Evolutionary conservation across 2,888 invertebrate genomes (phyloP).

Genomic region (Nomada fucata): DNA sequence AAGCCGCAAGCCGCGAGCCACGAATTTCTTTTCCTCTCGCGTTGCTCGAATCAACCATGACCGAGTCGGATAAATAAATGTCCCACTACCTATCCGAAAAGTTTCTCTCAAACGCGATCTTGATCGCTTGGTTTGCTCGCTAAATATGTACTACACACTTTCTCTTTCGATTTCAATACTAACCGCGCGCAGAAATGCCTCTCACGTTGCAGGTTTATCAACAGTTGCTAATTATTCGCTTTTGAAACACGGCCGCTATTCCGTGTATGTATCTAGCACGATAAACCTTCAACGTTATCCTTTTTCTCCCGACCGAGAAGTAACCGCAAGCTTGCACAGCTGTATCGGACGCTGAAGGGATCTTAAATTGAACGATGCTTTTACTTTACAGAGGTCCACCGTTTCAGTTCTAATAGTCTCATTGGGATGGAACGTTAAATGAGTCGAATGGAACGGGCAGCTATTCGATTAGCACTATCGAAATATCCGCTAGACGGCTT

Average conservation of each 20-base stretch:
- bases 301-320: not conserved
- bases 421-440: conserved; percentile 20
- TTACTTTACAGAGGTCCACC: conserved; percentile 26
- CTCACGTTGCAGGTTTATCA: no score
- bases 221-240: no score
- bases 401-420: conserved; percentile 14
- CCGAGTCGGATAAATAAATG: no score
- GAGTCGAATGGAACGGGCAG: conserved; percentile 19
- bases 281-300: not conserved
- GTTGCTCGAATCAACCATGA: no score
- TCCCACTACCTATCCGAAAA: no score
- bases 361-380: conserved; percentile 17
- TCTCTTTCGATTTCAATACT: no score
- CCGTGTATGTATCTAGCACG: no score
- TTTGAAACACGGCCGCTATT: not conserved
- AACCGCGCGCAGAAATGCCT: no score
- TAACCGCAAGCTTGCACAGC: not conserved
- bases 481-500: conserved; percentile 8
- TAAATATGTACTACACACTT: no score
- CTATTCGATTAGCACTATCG: conserved; percentile 46
- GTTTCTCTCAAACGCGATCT: not conserved
- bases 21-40: no score
- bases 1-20: no score
- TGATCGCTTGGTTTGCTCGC: not conserved
- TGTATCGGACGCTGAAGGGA: not conserved